Conservation (phyloP, 2,888 invertebrate genomes). For the Trissonchulus sp. region DNA sequence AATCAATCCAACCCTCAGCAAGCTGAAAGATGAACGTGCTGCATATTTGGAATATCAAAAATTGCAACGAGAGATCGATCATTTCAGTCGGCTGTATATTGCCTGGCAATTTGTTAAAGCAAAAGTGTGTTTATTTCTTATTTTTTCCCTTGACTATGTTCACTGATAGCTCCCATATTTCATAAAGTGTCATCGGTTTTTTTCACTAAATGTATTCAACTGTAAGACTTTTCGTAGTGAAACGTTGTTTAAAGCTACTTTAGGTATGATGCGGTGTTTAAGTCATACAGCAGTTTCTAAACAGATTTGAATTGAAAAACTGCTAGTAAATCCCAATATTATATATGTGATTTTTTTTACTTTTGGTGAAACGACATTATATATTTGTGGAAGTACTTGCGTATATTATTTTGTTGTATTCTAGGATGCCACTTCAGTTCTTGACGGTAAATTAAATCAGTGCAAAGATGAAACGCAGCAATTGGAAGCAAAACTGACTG, state of each 20-base stretch:
- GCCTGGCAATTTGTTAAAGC: conserved; percentile 66
- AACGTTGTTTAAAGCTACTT: no score
- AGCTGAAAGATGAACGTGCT: conserved; percentile 73
- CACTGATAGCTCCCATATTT: no score
- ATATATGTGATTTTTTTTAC: no score
- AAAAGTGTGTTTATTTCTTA: conserved; percentile 52
- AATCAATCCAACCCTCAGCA: conserved; percentile 78
- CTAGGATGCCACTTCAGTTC: neutral
- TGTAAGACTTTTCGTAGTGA: conserved; percentile 9
- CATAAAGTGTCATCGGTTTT: conserved; percentile 61
- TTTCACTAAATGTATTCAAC: conserved; percentile 12
- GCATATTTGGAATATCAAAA: conserved; percentile 82
- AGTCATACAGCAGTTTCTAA: no score
- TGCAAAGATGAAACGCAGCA: conserved; percentile 12
- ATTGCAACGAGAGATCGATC: conserved; percentile 72
- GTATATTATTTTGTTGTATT: neutral
- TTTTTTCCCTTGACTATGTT: no score
- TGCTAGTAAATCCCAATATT: no score
- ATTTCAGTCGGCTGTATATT: conserved; percentile 66
- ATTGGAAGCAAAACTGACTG: conserved; percentile 28
- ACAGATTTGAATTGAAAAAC: no score
- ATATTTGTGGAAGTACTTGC: no score
- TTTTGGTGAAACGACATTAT: no score
- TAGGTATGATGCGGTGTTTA: no score
- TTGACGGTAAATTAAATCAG: conserved; percentile 31